Base-by-base conservation (phyloP, 2,113 vertebrate genomes). In the Indicator indicator region DNA sequence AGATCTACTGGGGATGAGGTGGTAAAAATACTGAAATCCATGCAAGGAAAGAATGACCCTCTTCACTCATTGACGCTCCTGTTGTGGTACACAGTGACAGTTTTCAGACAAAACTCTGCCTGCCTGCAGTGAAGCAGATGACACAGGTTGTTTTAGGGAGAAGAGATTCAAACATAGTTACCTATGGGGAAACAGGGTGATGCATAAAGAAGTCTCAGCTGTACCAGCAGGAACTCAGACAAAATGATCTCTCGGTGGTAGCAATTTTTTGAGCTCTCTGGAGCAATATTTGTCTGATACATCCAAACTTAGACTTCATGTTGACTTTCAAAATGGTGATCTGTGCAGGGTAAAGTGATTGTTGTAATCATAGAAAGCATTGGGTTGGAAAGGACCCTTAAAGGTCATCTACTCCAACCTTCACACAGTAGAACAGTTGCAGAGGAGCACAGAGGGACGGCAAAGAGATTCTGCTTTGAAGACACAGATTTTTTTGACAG, bases 1-100 rank as follows among this genome's bases (percentile, higher is more conserved):
- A 28, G 28, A 69, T 90, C 62, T 72, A 79, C n/a, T 5, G 48
- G 91, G 73, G 68, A 90, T 46, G 40, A 67, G 81, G 80, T 75
- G 17, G 21, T 73, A 95, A 96, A 97, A 95, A 90, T 59, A 36
- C 46, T 84, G 73, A 86, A 16, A 42, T 32, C 69, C 84, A 59
- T 56, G 9, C 42, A 69, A 86, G 70, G 78, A 19, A 7, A 8
- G 59, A 91, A 81, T 65, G 68, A 80, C n/a, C 18, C 3, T 83
- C 63, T 89, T 71, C 11, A 1, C 55, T 89, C 69, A 14, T 69
- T 68, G 54, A 86, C 42, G 52, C n/a, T 78, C 50, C 36, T 72
- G 81, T 30, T 81, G 73, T 75, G 30, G 38, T 59, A 87, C 72
- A 75, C 73, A 84, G 74, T 4, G 26, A 33, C 15, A 63, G 23